Percentiles rank a stretch among this genome's conserved stretches.
phyloP scores from a whole-genome alignment of 2,113 vertebrate genomes.

The Dolichallabes microphthalmus region DNA sequence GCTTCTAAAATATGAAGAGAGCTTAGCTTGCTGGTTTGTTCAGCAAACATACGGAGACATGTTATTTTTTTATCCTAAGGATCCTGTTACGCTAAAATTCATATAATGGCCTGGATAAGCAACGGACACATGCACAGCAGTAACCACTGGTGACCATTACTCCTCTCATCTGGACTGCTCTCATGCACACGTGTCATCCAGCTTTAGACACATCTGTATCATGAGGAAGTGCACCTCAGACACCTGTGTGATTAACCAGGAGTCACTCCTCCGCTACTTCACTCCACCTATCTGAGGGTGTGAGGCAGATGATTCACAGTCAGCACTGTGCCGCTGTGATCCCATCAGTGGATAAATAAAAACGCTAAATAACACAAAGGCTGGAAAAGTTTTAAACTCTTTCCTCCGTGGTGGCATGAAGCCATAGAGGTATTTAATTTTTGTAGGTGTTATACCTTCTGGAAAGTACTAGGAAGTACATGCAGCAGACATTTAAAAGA shows the following conservation, averaged over 20 bases:
- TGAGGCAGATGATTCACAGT: constrained; percentile 34
- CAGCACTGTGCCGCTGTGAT: neutral
- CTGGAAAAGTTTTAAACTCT: constrained; percentile 30
- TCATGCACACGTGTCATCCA: neutral
- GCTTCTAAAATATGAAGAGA: constrained; percentile 25
- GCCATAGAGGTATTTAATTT: constrained; percentile 18
- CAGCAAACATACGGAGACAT: constrained; percentile 27
- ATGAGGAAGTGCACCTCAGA: neutral
- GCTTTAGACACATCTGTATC: neutral
- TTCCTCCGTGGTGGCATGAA: constrained; percentile 28
- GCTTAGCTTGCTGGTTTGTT: constrained; percentile 11
- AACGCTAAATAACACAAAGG: constrained; percentile 1
- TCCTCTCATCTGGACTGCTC: neutral
- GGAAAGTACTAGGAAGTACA: neutral
- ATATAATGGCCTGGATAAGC: neutral
- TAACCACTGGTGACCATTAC: neutral
- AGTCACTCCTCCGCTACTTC: constrained; percentile 6
- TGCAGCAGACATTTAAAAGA: neutral
- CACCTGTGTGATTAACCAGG: constrained; percentile 41
- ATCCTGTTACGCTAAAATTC: neutral
- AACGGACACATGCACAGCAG: no score
- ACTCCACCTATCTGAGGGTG: neutral
- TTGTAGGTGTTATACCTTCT: no score
- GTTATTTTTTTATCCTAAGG: neutral
- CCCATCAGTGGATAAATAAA: neutral